Conservation (phyloP, 2,888 invertebrate species). For the Argynnis bischoffii region DNA sequence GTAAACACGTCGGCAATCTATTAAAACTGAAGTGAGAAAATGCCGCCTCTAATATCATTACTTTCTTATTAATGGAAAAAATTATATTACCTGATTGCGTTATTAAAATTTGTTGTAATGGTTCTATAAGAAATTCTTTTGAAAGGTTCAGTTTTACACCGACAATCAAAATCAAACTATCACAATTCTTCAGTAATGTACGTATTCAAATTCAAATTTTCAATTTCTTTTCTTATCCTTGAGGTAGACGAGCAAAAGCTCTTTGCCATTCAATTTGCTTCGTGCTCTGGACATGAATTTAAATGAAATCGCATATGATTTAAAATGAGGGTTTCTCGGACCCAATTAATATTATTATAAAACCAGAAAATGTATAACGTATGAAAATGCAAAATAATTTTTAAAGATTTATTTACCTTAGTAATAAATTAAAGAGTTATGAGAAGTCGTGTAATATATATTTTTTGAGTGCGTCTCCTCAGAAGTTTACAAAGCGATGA, state of each 20-base stretch:
- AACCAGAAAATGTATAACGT: slow-evolving; percentile 33
- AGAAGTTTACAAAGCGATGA: slow-evolving; percentile 59
- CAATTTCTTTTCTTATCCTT: slow-evolving; percentile 31
- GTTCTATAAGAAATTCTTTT: neutral
- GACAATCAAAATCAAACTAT: slow-evolving; percentile 18
- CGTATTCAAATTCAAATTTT: slow-evolving; percentile 29
- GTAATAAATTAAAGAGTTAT: slow-evolving; percentile 48
- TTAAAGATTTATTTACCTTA: slow-evolving; percentile 41
- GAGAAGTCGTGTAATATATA: slow-evolving; percentile 44
- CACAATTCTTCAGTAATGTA: slow-evolving; percentile 21
- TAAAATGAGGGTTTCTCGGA: slow-evolving; percentile 10
- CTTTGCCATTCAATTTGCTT: slow-evolving; percentile 31
- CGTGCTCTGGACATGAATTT: slow-evolving; percentile 26
- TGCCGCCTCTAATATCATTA: slow-evolving; percentile 8
- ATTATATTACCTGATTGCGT: neutral
- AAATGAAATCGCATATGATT: slow-evolving; percentile 29
- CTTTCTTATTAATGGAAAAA: neutral
- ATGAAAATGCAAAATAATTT: slow-evolving; percentile 44
- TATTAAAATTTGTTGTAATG: neutral
- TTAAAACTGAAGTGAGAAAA: slow-evolving; percentile 10
- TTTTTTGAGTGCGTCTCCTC: slow-evolving; percentile 38
- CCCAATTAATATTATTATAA: slow-evolving; percentile 1
- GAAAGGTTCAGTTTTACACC: neutral
- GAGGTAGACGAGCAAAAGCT: slow-evolving; percentile 28
- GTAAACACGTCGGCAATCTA: slow-evolving; percentile 24